Evolutionary conservation across 2,888 invertebrate species (phyloP), one percentile per base, ranked within the genome.

Genomic region (Hipparchia semele): DNA sequence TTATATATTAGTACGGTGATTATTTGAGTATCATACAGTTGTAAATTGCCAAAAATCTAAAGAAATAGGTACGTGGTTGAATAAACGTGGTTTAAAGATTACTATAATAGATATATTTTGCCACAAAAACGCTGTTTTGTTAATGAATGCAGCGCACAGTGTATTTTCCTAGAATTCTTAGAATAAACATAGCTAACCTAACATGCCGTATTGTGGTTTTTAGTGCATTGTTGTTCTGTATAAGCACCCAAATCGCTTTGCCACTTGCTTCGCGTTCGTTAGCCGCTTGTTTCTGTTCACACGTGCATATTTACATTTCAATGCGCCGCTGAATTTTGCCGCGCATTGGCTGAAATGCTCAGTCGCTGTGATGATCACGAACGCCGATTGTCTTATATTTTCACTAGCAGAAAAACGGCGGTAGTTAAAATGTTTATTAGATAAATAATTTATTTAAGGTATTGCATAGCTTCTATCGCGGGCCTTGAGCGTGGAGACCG

Each of bases 281-380:
- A 92, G 90, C 83, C 88, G 87, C 86, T 88, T 89, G 90, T 90
- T 87, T 86, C 85, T 81, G 82, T 79, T 82, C 84, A 82, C 82
- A 84, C 82, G 82, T 83, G 81, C 84, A 83, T 88, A 87, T 89
- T 90, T 88, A 87, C 87, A 86, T 89, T 87, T 87, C 87, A 86
- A 84, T 84, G 83, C 81, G 81, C 81, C 79, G 78, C 74, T 73
- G 76, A 77, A 76, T 79, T 79, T 79, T 79, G 78, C 80, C 81
- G 81, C 82, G 83, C 84, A 83, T 83, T 81, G 82, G 82, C 82
- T 80, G 75, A 81, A 80, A 82, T 81, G 82, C 81, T 78, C 74
- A 77, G 79, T 78, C 76, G 75, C 72, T 74, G 75, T 72, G 72
- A 77, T 76, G 77, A 72, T 39, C 39, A 5, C 68, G 75, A 76